Base-by-base conservation (phyloP, 2,113 vertebrate species). In the Ptilorrhoa leucosticta region DNA sequence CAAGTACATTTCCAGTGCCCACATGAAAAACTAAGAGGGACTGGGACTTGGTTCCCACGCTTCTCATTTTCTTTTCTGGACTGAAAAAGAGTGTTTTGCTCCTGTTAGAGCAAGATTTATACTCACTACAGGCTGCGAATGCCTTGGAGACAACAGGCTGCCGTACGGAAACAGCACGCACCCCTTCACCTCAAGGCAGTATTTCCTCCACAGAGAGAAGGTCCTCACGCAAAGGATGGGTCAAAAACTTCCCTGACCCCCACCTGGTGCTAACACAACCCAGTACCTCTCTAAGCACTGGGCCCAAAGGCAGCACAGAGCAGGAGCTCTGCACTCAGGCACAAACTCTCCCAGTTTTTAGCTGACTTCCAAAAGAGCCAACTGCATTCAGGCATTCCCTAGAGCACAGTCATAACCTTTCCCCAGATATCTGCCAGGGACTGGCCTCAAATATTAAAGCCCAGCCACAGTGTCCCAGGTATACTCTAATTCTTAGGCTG, bases 111-210 rank as follows among this genome's bases (percentile, higher is more conserved):
- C 31, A 64, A 57, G 61, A 82, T 76, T 91, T 94, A n/a, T 48
- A 60, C 53, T 82, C 33, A 13, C 26, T 45, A 18, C 37, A 76
- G 57, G 64, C 89, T 87, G 65, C 44, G 19, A 96, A 89, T 45
- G 28, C 87, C 65, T 76, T 42, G 30, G 33, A 83, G 77, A 80
- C 48, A 73, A 61, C 22, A 60, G 27, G 39, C 61, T 78, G 77
- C 33, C 44, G 78, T 8, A 88, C 0, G 0, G 78, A 68, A 80
- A 53, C 51, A 60, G 50, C 7, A 0, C 3, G 16, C 31, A n/a
- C 31, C n/a, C 48, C 87, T 50, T 56, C 44, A 64, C 77, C 81
- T 45, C 78, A 27, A 61, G 72, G n/a, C 61, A 89, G 48, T 15
- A 3, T 10, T 64, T 84, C 77, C 45, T 65, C 28, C 1, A 4